phyloP scores from a whole-genome alignment of 2,888 invertebrate genomes.

The Strigamia transsilvanica region DNA sequence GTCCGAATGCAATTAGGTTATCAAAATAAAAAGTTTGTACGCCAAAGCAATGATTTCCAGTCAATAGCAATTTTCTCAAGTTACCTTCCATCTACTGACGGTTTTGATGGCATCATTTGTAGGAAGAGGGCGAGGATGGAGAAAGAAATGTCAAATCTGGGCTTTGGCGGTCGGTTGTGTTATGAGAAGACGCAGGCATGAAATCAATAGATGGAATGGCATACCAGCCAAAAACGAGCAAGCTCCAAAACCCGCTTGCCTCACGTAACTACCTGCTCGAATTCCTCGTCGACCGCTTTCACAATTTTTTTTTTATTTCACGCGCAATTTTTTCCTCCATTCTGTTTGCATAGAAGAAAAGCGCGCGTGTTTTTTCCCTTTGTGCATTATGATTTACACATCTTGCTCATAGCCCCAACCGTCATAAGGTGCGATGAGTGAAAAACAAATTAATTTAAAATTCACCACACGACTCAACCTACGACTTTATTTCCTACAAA shows the following conservation, averaged over 20 bases:
- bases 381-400: conserved; percentile 38
- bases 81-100: conserved; percentile 33
- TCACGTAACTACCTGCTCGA: conserved; percentile 40
- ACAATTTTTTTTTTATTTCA: not conserved
- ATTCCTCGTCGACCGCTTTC: conserved; percentile 42
- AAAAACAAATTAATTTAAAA: conserved; percentile 49
- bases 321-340: not conserved
- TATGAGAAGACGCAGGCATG: conserved; percentile 42
- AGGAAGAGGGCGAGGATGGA: conserved; percentile 4
- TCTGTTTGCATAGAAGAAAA: conserved; percentile 40
- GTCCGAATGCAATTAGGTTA: not conserved
- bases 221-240: conserved; percentile 49
- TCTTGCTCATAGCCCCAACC: conserved; percentile 24
- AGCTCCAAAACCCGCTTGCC: conserved; percentile 15
- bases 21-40: not conserved
- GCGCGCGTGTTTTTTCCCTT: conserved; percentile 10
- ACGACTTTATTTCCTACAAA: conserved; percentile 48
- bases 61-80: conserved; percentile 34
- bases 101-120: conserved; percentile 43
- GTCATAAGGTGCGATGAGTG: conserved; percentile 38
- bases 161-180: conserved; percentile 45
- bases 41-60: conserved; percentile 10
- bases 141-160: conserved; percentile 44
- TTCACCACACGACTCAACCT: conserved; percentile 45
- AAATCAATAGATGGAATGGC: conserved; percentile 48